Conservation (phyloP, 2,797 vertebrate genomes). For the Peromyscus eremicus region DNA sequence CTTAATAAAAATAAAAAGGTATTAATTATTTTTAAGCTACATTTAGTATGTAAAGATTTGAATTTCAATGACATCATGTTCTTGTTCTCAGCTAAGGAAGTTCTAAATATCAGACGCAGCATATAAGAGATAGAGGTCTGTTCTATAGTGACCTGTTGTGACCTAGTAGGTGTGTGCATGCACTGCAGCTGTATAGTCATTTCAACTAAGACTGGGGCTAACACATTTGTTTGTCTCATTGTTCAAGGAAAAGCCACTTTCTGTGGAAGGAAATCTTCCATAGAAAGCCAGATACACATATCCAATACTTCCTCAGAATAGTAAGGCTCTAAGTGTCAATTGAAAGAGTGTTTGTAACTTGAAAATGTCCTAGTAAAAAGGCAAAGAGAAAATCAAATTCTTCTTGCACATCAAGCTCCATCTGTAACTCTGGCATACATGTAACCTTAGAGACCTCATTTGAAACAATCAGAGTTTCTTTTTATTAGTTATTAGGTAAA, state of each 20-base stretch:
- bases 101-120: not conserved
- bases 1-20: not conserved
- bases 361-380: not conserved
- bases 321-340: not conserved
- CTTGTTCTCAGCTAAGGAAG: not conserved
- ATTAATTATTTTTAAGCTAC: not conserved
- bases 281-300: not conserved
- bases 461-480: not conserved
- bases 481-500: not conserved
- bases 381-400: not conserved
- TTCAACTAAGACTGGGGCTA: not conserved
- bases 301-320: slow-evolving; percentile 8
- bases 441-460: not conserved
- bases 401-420: not conserved
- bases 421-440: not conserved
- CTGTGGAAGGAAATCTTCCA: not conserved
- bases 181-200: not conserved
- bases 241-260: not conserved
- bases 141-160: not conserved
- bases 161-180: not conserved
- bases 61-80: not conserved
- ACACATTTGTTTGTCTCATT: not conserved
- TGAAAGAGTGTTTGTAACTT: not conserved
- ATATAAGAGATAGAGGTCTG: not conserved
- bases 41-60: not conserved